Conservation (phyloP, 64 coral and sea anemone genomes). For the Porites lutea region DNA sequence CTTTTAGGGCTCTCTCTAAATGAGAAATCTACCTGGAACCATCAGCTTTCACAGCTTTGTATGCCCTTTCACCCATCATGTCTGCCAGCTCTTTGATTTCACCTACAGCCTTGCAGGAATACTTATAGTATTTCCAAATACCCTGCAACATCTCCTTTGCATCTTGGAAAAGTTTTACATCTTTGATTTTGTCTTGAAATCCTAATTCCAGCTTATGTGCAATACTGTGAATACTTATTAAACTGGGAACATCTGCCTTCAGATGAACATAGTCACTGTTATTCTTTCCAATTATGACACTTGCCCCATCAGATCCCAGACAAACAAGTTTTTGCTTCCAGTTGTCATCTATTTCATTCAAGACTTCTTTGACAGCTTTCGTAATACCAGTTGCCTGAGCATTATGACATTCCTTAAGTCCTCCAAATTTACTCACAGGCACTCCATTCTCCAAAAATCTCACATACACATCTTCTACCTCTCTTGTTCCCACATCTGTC, state of each 20-base stretch:
- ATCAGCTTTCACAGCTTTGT: constrained; percentile 52
- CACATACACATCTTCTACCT: constrained; percentile 52
- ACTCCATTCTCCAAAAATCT: constrained; percentile 40
- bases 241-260: constrained; percentile 22
- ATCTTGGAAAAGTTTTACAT: background rate
- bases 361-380: background rate
- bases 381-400: constrained; percentile 32
- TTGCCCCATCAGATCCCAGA: constrained; percentile 50
- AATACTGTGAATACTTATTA: constrained; percentile 44
- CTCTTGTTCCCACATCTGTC: constrained; percentile 52
- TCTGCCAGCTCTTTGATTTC: constrained; percentile 61
- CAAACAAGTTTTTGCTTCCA: constrained; percentile 47
- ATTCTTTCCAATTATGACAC: constrained; percentile 33
- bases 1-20: constrained; percentile 22
- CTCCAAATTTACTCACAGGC: constrained; percentile 29
- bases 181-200: constrained; percentile 42
- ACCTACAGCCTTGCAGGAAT: constrained; percentile 45
- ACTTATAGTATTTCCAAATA: constrained; percentile 56
- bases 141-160: constrained; percentile 47
- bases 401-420: constrained; percentile 18
- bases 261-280: constrained; percentile 8
- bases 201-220: constrained; percentile 20
- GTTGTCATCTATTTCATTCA: constrained; percentile 4
- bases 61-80: constrained; percentile 3
- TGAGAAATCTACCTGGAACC: constrained; percentile 36